Conservation (phyloP, 2,113 vertebrate genomes). For the Tichodroma muraria region DNA sequence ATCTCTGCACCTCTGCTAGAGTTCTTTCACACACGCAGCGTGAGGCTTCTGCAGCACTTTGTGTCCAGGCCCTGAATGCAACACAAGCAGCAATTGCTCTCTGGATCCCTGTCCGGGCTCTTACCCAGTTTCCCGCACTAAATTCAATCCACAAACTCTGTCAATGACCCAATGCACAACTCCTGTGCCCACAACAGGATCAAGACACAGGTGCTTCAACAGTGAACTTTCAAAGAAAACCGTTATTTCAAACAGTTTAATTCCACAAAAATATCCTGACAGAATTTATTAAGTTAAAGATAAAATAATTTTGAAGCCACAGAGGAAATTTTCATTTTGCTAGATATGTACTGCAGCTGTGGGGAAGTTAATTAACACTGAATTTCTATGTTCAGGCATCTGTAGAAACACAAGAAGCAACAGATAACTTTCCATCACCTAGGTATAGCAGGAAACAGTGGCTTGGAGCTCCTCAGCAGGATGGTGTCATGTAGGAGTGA, state of each 20-base stretch:
- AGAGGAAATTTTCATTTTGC: neutral
- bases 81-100: neutral
- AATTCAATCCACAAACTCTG: neutral
- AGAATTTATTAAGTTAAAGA: neutral
- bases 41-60: neutral
- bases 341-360: neutral
- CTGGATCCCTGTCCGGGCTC: neutral
- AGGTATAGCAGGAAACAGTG: neutral
- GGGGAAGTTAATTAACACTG: neutral
- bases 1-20: neutral
- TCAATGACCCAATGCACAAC: neutral
- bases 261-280: neutral
- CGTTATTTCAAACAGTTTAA: neutral
- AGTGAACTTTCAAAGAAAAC: neutral
- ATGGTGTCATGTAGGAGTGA: neutral
- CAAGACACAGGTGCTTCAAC: neutral
- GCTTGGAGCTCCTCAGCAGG: neutral
- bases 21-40: neutral
- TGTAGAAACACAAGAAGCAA: neutral
- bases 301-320: neutral
- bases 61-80: neutral
- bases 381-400: neutral
- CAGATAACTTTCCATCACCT: neutral
- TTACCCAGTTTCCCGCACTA: neutral
- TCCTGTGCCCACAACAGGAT: fast-evolving